Evolutionary conservation across 2,113 vertebrate genomes (phyloP), one percentile per base, ranked within the genome.

Genomic region (Rhynchomys soricoides): DNA sequence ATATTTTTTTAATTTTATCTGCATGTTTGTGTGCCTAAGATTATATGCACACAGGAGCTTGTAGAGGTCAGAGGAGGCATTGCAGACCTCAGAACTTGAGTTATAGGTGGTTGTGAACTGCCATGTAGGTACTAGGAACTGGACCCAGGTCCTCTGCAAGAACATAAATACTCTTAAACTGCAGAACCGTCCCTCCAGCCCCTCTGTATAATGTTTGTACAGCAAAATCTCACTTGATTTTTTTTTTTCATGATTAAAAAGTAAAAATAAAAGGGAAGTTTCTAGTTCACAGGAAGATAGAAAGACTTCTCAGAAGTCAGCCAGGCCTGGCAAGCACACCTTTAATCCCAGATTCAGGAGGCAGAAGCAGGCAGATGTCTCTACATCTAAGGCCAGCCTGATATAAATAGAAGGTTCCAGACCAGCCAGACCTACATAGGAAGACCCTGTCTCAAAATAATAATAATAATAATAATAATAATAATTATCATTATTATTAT

Each of bases 171-270:
- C 22, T 59, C 79, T 82, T 40, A 26, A 26, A 26, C 79, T 26
- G 21, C 79, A 59, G 31, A 85, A 43, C 43, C 83, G 37, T 12
- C 40, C 40, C 40, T 37, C 31, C 43, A 37, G 45, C 31, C 31
- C 59, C 57, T 43, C n/a, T 43, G 31, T 77, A 50, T 77, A 31
- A 82, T 75, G 89, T 96, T 91, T 92, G 4, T 52, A 85, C 8
- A 82, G 50, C 5, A 86, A 89, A 95, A 86, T 29, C 77, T 90
- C 48, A 94, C 40, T 92, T 31, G 83, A 57, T 57, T 57, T 81
- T 82, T 57, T 57, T 81, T 82, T 85, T 94, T 90, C 48, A 52
- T 90, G 52, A 83, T 91, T 88, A 66, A 91, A 88, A 93, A 73
- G 43, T 83, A 93, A 71, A 43, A 74, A 57, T 57, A 66, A 34